These are phyloP conservation scores for Morone saxatilis DNA, from an alignment of 2,113 vertebrate species.

Conservation along the genomic window DNA sequence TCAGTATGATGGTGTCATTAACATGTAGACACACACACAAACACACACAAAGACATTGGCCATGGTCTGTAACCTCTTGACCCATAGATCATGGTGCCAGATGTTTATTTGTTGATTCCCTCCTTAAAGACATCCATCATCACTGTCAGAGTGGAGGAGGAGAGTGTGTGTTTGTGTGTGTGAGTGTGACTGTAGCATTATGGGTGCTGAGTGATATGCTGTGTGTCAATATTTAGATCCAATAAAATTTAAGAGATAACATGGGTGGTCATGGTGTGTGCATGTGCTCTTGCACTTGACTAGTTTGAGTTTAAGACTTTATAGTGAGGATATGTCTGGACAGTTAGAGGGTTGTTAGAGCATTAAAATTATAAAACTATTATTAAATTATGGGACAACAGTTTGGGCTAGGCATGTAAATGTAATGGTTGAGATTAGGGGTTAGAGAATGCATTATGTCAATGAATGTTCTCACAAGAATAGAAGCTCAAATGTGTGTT, in stretches of 20 bases:
- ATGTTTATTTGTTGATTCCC: constrained; percentile 78
- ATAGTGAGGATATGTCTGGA: background rate
- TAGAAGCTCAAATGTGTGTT: background rate
- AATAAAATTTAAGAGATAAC: constrained; percentile 48
- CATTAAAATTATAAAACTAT: background rate
- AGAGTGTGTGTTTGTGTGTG: constrained; percentile 34
- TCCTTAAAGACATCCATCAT: constrained; percentile 78
- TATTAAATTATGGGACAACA: background rate
- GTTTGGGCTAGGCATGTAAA: background rate
- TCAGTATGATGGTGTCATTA: constrained; percentile 59
- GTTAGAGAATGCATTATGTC: background rate
- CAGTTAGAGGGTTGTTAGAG: background rate
- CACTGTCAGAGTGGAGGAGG: constrained; percentile 52
- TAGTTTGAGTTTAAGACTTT: background rate
- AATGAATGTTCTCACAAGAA: background rate
- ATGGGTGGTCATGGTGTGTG: constrained; percentile 30
- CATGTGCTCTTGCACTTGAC: constrained; percentile 2
- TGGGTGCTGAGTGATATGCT: constrained; percentile 58
- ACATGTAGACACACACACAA: constrained; percentile 27
- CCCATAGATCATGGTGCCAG: constrained; percentile 60
- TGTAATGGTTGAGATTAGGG: background rate
- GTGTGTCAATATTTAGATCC: constrained; percentile 64
- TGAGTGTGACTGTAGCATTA: constrained; percentile 21
- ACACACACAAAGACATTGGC: constrained; percentile 24
- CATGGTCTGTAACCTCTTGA: constrained; percentile 65